A percentile compares a stretch with the other conserved stretches of the same genome.
Evolutionary conservation across 2,888 invertebrate species (phyloP).

Genomic region (Temnothorax ravouxi): DNA sequence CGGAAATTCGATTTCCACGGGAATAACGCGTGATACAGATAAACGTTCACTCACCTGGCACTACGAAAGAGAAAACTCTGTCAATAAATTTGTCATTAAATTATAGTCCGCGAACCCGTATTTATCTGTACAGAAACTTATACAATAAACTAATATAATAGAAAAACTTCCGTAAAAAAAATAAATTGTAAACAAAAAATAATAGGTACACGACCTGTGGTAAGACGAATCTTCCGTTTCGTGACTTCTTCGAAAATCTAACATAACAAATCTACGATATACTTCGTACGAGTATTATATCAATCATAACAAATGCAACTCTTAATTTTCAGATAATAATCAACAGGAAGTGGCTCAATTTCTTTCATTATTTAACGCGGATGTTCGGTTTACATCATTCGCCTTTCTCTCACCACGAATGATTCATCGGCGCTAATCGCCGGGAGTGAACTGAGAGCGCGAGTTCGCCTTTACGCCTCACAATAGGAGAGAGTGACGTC

Average conservation of each 20-base stretch:
- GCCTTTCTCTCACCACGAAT: slow-evolving; percentile 48
- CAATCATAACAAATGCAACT: not conserved
- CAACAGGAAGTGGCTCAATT: not conserved
- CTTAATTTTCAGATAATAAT: not conserved
- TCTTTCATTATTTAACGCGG: slow-evolving; percentile 30
- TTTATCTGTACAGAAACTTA: not conserved
- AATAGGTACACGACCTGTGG: too few relatives aligned
- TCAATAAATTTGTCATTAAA: too few relatives aligned
- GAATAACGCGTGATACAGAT: slow-evolving; percentile 24
- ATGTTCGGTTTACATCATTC: slow-evolving; percentile 45
- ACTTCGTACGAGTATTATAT: not conserved
- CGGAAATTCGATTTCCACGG: not conserved
- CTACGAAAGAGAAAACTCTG: too few relatives aligned
- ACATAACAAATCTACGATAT: not conserved
- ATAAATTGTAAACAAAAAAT: too few relatives aligned
- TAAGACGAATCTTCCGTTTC: not conserved
- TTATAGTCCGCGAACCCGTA: not conserved
- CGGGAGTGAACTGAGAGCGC: slow-evolving; percentile 14
- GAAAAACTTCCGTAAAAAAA: not conserved
- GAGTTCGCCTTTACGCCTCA: slow-evolving; percentile 24
- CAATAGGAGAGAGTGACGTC: slow-evolving; percentile 51
- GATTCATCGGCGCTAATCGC: slow-evolving; percentile 43
- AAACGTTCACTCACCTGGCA: not conserved
- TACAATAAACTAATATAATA: not conserved
- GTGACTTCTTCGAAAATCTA: not conserved